Evolutionary conservation across 2,113 vertebrate species (phyloP), one percentile per base, ranked within the genome.

Genomic region (Epinephelus moara): DNA sequence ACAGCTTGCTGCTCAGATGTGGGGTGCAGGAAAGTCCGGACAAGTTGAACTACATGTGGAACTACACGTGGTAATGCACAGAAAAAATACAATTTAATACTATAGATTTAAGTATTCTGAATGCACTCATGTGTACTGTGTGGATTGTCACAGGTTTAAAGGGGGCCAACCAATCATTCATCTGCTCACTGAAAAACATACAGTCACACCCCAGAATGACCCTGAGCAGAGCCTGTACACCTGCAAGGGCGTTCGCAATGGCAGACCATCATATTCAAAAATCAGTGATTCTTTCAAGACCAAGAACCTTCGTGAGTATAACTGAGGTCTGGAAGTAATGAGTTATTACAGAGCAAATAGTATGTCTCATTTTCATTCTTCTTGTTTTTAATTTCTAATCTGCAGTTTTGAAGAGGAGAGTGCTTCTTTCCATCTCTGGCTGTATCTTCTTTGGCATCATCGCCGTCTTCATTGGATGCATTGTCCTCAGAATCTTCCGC

Each of bases 371-470:
- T 33, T 67, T 45, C 0, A 19, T 42, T 63, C 3, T 30, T 66
- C 11, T 37, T 55, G 15, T 77, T 50, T 27, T 50, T 50, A 2
- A 1, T 37, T 30, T 83, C 50, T 21, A 7, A 21, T 42, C 53
- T 80, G 23, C 59, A 95, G 95, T 94, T 80, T 61, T 95, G 62
- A 95, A 94, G 87, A 92, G 94, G 72, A 89, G 94, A 37, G 67
- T 95, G 23, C 92, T 95, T 77, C 94, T 95, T 6, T 86, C 95
- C 75, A 91, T 95, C 79, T 93, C 94, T 45, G 93, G 94, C 33
- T 91, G 69, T 45, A 45, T 95, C 33, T 55, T 95, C 80, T 94
- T 91, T 18, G 91, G 91, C 18, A 90, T 95, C 45, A 45, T 88
- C 0, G 42, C 50, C 0, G 61, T 93, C 64, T 75, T 94, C 12